Conservation (phyloP, 92 coral and sea anemone species). For the Zoanthus sansibaricus region DNA sequence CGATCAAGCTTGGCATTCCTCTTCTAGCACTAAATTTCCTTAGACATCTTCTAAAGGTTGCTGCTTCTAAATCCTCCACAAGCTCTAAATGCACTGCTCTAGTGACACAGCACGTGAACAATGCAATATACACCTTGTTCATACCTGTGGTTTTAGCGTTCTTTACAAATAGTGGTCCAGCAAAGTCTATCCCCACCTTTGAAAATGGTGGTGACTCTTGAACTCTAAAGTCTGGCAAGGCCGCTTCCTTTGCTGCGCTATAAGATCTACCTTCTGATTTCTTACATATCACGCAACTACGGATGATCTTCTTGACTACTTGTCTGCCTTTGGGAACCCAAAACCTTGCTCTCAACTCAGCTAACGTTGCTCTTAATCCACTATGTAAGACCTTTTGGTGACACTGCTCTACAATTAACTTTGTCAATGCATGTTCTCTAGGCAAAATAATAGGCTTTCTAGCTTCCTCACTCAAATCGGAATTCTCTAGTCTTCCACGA, state of each 20-base stretch:
- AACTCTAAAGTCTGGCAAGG: slow-evolving; percentile 26
- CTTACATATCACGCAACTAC: slow-evolving; percentile 12
- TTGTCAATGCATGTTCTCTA: background rate
- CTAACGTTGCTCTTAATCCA: slow-evolving; percentile 45
- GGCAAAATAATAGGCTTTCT: background rate
- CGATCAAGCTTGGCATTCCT: background rate
- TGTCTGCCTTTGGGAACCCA: too few species aligned
- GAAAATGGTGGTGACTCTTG: background rate
- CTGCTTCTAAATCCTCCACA: background rate
- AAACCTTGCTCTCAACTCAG: slow-evolving; percentile 28
- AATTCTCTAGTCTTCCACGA: slow-evolving; percentile 6
- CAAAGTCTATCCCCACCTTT: background rate
- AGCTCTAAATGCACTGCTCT: background rate
- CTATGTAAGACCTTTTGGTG: slow-evolving; percentile 42
- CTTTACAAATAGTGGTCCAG: too few species aligned
- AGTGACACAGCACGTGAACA: background rate
- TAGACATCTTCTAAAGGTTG: background rate
- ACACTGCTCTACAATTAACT: slow-evolving; percentile 23
- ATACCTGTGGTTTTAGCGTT: background rate
- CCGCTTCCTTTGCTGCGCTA: background rate
- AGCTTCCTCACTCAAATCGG: background rate
- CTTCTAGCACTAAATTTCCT: background rate
- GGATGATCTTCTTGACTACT: background rate
- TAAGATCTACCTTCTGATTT: background rate
- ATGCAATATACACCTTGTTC: background rate